Evolutionary conservation across 2,113 vertebrate species (phyloP).

Genomic region (Cyrtonyx montezumae): DNA sequence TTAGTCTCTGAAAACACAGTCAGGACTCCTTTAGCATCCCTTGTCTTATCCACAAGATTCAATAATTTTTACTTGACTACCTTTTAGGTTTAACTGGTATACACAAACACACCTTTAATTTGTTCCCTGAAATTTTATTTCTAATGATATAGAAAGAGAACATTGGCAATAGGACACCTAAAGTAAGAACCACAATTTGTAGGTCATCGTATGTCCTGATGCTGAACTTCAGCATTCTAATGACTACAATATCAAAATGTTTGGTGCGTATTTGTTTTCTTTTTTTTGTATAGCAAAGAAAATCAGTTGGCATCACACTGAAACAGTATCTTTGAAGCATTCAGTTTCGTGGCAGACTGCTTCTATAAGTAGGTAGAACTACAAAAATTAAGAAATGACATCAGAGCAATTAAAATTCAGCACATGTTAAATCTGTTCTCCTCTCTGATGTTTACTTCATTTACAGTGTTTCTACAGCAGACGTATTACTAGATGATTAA

Average conservation of each 20-base stretch:
- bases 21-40: neutral
- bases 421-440: neutral
- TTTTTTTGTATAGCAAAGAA: neutral
- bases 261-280: neutral
- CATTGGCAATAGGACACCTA: neutral
- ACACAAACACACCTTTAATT: neutral
- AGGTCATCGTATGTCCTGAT: neutral
- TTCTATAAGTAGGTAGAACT: constrained; percentile 25
- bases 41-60: neutral
- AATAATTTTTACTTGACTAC: neutral
- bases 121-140: neutral
- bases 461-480: constrained; percentile 14
- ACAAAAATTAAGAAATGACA: neutral
- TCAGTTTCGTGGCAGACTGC: neutral
- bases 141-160: neutral
- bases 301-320: neutral
- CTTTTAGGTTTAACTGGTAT: neutral
- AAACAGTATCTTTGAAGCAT: neutral
- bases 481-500: constrained; percentile 35
- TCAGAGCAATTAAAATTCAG: constrained; percentile 25
- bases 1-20: neutral
- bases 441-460: constrained; percentile 12
- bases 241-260: neutral
- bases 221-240: neutral
- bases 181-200: neutral